Conservation (phyloP, 2,888 invertebrate genomes). For the Chrysolina haemoptera region DNA sequence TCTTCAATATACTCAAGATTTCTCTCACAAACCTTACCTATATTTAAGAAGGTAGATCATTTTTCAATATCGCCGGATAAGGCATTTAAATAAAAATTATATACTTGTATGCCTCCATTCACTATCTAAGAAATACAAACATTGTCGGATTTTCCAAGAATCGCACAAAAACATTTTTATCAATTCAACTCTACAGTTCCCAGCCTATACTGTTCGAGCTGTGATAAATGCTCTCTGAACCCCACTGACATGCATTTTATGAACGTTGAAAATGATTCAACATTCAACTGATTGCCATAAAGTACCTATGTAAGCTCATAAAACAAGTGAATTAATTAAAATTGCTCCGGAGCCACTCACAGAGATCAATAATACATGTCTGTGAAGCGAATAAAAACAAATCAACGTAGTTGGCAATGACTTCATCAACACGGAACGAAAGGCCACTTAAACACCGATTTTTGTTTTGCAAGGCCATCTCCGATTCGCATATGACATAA, state of each 20-base stretch:
- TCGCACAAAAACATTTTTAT: neutral
- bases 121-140: no score
- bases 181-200: neutral
- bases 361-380: neutral
- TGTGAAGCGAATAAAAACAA: neutral
- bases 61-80: neutral
- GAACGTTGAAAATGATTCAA: neutral
- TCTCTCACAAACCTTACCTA: no score
- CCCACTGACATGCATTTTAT: neutral
- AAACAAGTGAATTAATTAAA: neutral
- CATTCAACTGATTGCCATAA: conserved; percentile 7
- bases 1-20: no score
- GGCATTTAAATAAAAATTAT: neutral
- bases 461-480: neutral
- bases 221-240: neutral
- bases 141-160: neutral
- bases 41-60: no score
- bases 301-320: neutral
- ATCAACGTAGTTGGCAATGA: neutral
- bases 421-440: neutral
- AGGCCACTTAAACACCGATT: neutral
- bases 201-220: neutral
- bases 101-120: no score
- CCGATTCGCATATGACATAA: no score
- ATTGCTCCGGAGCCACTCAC: neutral